phyloP scores from a whole-genome alignment of 2,888 invertebrate genomes.

The Chymomyza amoena region DNA sequence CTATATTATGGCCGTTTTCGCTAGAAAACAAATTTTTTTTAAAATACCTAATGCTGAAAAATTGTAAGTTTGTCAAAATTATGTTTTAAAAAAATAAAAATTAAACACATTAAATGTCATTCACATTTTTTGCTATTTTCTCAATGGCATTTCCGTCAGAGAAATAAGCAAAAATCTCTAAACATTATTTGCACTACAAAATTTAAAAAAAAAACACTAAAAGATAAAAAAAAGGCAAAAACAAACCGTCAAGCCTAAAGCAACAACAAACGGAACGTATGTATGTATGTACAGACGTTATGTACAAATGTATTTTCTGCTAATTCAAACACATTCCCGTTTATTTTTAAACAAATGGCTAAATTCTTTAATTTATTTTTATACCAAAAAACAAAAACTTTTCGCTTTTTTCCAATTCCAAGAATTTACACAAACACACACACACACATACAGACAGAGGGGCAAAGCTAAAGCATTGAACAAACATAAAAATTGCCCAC shows the following conservation, averaged over 20 bases:
- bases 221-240: slow-evolving; percentile 14
- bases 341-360: slow-evolving; percentile 69
- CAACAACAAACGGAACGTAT: slow-evolving; percentile 49
- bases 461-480: slow-evolving; percentile 9
- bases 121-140: not conserved
- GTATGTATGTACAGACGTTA: not conserved
- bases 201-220: slow-evolving; percentile 8
- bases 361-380: slow-evolving; percentile 67
- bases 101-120: no score
- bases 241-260: slow-evolving; percentile 13
- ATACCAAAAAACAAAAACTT: slow-evolving; percentile 28
- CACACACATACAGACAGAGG: not conserved
- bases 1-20: not conserved
- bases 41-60: no score
- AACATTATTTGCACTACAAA: not conserved
- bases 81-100: no score
- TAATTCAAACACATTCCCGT: slow-evolving; percentile 71
- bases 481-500: not conserved
- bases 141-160: not conserved
- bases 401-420: slow-evolving; percentile 4
- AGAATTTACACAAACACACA: slow-evolving; percentile 41
- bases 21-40: no score
- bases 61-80: not conserved
- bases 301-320: slow-evolving; percentile 52
- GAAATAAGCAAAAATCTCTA: not conserved